Percentiles rank a stretch among this genome's conserved stretches.
Evolutionary conservation across 2,113 vertebrate species (phyloP).

Genomic region (Mesoclemmys tuberculata): DNA sequence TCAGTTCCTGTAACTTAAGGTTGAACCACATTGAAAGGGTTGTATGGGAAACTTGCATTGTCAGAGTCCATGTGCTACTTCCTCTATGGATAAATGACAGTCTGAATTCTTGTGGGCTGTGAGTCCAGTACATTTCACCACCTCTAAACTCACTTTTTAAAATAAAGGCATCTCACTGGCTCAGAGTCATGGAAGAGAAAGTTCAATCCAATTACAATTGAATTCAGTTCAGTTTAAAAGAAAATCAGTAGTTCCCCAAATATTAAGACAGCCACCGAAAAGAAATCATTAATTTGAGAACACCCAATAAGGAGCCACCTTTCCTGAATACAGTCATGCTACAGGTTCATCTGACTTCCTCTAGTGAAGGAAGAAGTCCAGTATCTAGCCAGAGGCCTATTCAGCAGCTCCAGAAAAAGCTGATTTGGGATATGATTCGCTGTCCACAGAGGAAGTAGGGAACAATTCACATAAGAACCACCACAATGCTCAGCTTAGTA

Average conservation of each 20-base stretch:
- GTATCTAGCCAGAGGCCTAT: background rate
- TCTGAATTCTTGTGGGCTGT: background rate
- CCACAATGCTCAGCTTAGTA: background rate
- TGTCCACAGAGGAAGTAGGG: background rate
- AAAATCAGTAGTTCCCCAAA: slow-evolving; percentile 34
- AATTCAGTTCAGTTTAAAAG: slow-evolving; percentile 56
- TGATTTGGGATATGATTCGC: background rate
- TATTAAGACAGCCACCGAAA: slow-evolving; percentile 12
- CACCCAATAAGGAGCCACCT: background rate
- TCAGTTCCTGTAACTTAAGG: background rate
- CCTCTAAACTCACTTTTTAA: slow-evolving; percentile 50
- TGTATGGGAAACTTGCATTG: background rate
- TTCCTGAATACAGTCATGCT: background rate
- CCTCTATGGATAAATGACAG: background rate
- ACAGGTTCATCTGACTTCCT: background rate
- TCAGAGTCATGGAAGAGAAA: slow-evolving; percentile 41
- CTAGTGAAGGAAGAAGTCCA: background rate
- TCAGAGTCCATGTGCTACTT: background rate
- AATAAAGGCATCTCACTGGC: background rate
- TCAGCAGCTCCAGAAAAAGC: background rate
- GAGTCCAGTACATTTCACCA: background rate
- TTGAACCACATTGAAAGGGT: background rate
- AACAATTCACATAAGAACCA: background rate
- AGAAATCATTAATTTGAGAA: slow-evolving; percentile 4
- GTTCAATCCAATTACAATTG: slow-evolving; percentile 52